Evolutionary conservation across 2,797 vertebrate genomes (phyloP), one percentile per base, ranked within the genome.

Genomic region (Apodemus agrarius): DNA sequence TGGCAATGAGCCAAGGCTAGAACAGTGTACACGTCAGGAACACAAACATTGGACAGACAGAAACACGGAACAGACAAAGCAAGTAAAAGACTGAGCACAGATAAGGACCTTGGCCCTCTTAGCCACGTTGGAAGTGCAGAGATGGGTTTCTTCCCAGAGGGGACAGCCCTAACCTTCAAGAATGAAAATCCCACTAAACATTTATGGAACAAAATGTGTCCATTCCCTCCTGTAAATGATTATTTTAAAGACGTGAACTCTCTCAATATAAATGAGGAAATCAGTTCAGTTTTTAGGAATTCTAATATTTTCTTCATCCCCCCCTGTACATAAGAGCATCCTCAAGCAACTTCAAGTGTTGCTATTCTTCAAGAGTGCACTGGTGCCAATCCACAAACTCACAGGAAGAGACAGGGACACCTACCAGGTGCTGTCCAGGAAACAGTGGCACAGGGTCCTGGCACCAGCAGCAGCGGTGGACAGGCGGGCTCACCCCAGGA

Each of bases 1-100:
- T 3, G 13, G 40, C 5, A 1, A 26, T 16, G 81, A 1, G 11
- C 0, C 0, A 34, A 8, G 21, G 1, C 43, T 1, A 1, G 49
- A 22, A 1, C 75, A 24, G 89, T 0, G 0, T 5, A 19, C 13
- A 0, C 12, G 22, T 37, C 4, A 37, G 81, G 43, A 85, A 12
- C 3, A 40, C 29, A 63, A 72, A n/a, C 19, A 9, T 0, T 22
- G 1, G 2, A 31, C 79, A 81, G 82, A 67, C 19, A 83, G 49
- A 11, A 65, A 12, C 1, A 1, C 6, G 2, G 78, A 63, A 43
- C 3, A 43, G 67, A 69, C 0, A 65, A 37, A 93, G 21, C n/a
- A 43, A 11, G 29, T 16, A 67, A 21, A 76, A 61, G 37, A 74
- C 54, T 43, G 49, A 37, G 22, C 43, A 69, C 63, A 72, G 19